phyloP scores from a whole-genome alignment of 2,113 vertebrate species.

The Garra rufa region DNA sequence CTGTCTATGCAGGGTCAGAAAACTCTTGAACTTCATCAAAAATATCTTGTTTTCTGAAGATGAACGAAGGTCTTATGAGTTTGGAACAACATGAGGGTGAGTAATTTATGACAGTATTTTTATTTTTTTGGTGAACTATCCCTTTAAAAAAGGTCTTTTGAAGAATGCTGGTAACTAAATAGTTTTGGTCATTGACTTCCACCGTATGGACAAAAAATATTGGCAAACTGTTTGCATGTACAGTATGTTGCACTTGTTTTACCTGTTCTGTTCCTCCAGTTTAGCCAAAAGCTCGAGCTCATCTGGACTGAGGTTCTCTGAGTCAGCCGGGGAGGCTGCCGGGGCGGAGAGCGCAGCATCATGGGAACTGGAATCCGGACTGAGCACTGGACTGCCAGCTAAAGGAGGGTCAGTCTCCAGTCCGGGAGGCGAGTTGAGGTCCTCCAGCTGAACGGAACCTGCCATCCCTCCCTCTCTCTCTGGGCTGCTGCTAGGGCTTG shows the following conservation, averaged over 20 bases:
- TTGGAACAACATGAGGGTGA: too few species aligned
- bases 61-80: too few species aligned
- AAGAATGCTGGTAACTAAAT: not conserved
- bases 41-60: too few species aligned
- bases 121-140: too few species aligned
- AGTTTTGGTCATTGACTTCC: not conserved
- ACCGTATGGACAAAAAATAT: not conserved
- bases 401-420: conserved; percentile 71
- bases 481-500: conserved; percentile 73
- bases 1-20: too few species aligned
- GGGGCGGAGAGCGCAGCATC: conserved; percentile 81
- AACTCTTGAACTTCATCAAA: too few species aligned
- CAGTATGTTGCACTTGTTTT: conserved; percentile 33
- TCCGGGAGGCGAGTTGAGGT: conserved; percentile 70
- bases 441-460: conserved; percentile 67
- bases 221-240: not conserved
- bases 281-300: conserved; percentile 94
- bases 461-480: conserved; percentile 69
- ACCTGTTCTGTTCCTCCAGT: conserved; percentile 97
- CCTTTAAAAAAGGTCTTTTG: too few species aligned
- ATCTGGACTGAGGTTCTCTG: conserved; percentile 92
- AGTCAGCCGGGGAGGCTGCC: conserved; percentile 87
- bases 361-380: conserved; percentile 91
- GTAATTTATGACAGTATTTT: too few species aligned
- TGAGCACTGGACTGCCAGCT: conserved; percentile 87